Percentiles rank a stretch among this genome's conserved stretches.
Evolutionary conservation across 35 echinoderm and acorn worm species (phyloP).

Genomic region (Stichopus chloronotus): DNA sequence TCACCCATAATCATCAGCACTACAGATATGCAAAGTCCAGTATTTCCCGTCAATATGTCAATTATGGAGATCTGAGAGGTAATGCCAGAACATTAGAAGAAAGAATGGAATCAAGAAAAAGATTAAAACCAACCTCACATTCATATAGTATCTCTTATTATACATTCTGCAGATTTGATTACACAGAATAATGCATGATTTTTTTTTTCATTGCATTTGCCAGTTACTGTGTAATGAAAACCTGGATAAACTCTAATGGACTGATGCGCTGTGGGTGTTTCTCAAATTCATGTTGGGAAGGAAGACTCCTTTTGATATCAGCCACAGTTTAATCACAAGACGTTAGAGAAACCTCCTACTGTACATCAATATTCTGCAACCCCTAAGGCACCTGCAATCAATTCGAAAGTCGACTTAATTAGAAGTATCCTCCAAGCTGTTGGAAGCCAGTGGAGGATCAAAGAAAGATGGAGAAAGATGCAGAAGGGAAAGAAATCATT

Average conservation of each 20-base stretch:
- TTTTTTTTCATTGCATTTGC: too few relatives aligned
- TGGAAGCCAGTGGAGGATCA: conserved; percentile 23
- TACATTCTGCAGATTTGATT: too few relatives aligned
- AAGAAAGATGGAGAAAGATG: not conserved
- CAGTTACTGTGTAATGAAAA: too few relatives aligned
- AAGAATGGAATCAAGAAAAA: too few relatives aligned
- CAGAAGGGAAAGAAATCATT: not conserved
- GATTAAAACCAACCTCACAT: too few relatives aligned
- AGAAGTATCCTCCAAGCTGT: conserved; percentile 48
- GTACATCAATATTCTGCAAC: not conserved
- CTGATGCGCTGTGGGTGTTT: not conserved
- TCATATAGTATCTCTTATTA: too few relatives aligned
- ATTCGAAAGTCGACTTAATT: conserved; percentile 37
- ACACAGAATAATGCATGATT: too few relatives aligned
- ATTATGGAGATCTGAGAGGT: too few relatives aligned
- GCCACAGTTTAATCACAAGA: not conserved
- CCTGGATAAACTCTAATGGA: not conserved
- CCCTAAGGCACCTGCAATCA: conserved; percentile 24
- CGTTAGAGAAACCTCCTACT: not conserved
- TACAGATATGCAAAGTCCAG: too few relatives aligned
- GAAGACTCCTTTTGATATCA: not conserved
- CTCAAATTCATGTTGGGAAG: not conserved
- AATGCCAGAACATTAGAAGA: too few relatives aligned
- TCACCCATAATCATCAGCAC: too few relatives aligned
- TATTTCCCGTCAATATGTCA: too few relatives aligned